These are phyloP conservation scores for Formica exsecta DNA, from an alignment of 1,140 invertebrate genomes.

Conservation along the genomic window DNA sequence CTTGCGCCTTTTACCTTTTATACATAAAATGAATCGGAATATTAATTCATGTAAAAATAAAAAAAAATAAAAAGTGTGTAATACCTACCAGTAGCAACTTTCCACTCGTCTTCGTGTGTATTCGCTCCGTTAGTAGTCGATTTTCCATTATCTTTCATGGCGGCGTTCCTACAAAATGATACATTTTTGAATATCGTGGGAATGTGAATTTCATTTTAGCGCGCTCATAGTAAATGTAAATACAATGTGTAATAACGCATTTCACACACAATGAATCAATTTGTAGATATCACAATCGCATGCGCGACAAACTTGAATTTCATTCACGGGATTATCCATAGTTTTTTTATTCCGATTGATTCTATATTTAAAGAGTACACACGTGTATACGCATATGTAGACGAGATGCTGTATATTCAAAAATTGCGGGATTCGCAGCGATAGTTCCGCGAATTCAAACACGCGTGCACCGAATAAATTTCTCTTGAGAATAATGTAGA, in stretches of 20 bases:
- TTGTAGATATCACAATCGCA: not conserved
- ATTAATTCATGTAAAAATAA: slow-evolving; percentile 43
- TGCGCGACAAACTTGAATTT: not conserved
- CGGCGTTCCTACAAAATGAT: slow-evolving; percentile 3
- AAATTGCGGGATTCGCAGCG: slow-evolving; percentile 56
- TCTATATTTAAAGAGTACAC: slow-evolving; percentile 43
- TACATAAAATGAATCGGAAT: slow-evolving; percentile 68
- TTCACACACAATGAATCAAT: not conserved
- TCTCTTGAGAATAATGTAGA: slow-evolving; percentile 69
- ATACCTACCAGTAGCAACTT: slow-evolving; percentile 80
- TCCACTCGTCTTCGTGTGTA: slow-evolving; percentile 75
- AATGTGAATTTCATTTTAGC: not conserved
- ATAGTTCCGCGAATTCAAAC: slow-evolving; percentile 52
- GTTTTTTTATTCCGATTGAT: slow-evolving; percentile 12
- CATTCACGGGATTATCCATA: not conserved
- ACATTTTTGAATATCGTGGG: not conserved
- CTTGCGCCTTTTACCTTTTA: slow-evolving; percentile 81
- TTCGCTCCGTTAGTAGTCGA: slow-evolving; percentile 35
- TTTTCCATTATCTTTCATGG: slow-evolving; percentile 10
- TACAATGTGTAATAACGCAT: not conserved
- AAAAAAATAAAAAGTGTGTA: not conserved
- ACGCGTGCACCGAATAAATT: slow-evolving; percentile 77
- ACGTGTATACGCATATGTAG: slow-evolving; percentile 70
- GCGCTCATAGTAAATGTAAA: not conserved
- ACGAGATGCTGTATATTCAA: slow-evolving; percentile 71